Percentiles rank a stretch among this genome's conserved stretches.
Evolutionary conservation across 2,113 vertebrate species (phyloP).

Genomic region (Tinamus guttatus): DNA sequence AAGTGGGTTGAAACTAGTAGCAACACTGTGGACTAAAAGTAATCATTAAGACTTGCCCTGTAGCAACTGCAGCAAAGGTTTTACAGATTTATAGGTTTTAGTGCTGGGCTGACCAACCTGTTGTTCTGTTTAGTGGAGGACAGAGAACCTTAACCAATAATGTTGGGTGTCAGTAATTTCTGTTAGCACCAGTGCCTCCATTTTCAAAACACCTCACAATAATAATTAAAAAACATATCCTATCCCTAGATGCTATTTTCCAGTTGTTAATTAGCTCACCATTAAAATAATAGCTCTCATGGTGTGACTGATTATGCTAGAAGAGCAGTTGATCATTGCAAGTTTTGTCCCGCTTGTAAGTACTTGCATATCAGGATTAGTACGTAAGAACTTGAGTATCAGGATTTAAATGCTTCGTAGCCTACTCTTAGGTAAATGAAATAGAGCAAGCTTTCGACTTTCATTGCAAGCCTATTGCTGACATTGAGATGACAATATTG

Average conservation of each 20-base stretch:
- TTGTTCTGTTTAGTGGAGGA: not conserved
- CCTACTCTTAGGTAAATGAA: not conserved
- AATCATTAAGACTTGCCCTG: not conserved
- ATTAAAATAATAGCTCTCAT: not conserved
- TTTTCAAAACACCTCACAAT: not conserved
- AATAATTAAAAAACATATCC: not conserved
- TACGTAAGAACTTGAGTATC: not conserved
- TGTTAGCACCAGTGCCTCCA: not conserved
- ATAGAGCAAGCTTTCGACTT: not conserved
- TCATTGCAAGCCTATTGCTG: not conserved
- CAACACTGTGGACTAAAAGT: not conserved
- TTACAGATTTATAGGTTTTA: constrained; percentile 7
- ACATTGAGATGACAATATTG: not conserved
- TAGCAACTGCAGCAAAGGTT: not conserved
- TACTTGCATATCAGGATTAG: not conserved
- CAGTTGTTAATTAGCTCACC: not conserved
- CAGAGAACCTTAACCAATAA: not conserved
- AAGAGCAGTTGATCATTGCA: not conserved
- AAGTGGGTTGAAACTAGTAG: constrained; percentile 47
- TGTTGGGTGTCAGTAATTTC: not conserved
- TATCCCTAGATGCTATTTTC: not conserved
- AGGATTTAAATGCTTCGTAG: not conserved
- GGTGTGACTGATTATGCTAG: not conserved
- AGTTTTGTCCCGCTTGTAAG: not conserved
- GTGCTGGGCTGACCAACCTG: not conserved